Evolutionary conservation across 2,888 invertebrate genomes (phyloP).

Genomic region (Drosophila demipolita): DNA sequence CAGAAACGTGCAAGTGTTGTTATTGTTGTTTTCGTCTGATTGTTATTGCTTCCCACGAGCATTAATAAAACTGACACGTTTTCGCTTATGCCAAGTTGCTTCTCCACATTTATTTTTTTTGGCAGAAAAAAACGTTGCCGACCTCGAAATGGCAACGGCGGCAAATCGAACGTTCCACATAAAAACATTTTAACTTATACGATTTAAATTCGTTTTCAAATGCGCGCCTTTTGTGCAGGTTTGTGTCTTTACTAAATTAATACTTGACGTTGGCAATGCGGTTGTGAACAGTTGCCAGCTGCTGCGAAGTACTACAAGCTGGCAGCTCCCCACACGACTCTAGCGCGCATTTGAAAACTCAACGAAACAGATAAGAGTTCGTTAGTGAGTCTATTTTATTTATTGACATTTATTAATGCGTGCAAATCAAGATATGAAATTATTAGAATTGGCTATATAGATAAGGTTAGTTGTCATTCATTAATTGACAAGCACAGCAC

Average conservation of each 20-base stretch:
- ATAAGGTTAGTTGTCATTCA: conserved; percentile 51
- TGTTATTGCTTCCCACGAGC: conserved; percentile 82
- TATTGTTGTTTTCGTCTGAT: conserved; percentile 25
- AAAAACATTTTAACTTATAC: neutral
- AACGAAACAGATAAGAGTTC: conserved; percentile 21
- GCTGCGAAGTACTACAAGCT: neutral
- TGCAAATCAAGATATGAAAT: conserved; percentile 44
- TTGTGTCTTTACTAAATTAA: conserved; percentile 25
- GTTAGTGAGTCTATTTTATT: neutral
- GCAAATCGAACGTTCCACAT: conserved; percentile 31
- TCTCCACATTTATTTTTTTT: conserved; percentile 42
- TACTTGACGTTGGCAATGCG: conserved; percentile 7
- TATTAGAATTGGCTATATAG: conserved; percentile 37
- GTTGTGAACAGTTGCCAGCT: neutral
- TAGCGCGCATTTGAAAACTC: conserved; percentile 38
- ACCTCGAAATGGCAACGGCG: conserved; percentile 41
- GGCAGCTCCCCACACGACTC: conserved; percentile 16
- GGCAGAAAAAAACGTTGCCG: conserved; percentile 31
- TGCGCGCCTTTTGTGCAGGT: conserved; percentile 21
- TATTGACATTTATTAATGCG: conserved; percentile 1
- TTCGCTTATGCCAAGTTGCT: conserved; percentile 75
- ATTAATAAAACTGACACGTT: conserved; percentile 85
- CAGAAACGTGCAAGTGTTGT: conserved; percentile 45
- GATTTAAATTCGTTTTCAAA: conserved; percentile 22
- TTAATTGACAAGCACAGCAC: conserved; percentile 28